Evolutionary conservation across 2,113 vertebrate genomes (phyloP), one percentile per base, ranked within the genome.

Genomic region (Bostrychus sinensis): DNA sequence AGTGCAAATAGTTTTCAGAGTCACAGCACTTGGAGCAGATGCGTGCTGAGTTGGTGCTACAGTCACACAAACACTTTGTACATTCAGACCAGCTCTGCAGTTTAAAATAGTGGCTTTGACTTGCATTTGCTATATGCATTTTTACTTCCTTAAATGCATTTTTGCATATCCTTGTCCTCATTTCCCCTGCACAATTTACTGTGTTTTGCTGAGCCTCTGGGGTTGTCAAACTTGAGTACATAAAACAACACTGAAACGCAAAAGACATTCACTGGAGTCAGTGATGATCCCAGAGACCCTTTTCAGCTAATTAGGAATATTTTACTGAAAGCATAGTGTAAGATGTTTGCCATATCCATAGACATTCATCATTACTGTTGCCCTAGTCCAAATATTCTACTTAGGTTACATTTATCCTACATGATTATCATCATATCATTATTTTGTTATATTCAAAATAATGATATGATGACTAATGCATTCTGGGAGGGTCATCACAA

Each of bases 21-120:
- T 58, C 25, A 20, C 19, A 28, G 7, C 45, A 48, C 9, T 17
- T 19, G 12, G 62, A 77, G 62, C 66, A 71, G 61, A 66, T 70
- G 65, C 43, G 30, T n/a, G 20, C 2, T n/a, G 34, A 26, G 22
- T 46, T 62, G 19, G 37, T 56, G 72, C 20, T 17, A 25, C 26
- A 26, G 54, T n/a, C 1, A 10, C 30, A 55, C 19, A 1, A 54
- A 34, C 53, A 55, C 53, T 34, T 11, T 12, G 26, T 23, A 17
- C 25, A 5, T 30, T 54, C 14, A 32, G 25, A 3, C 16, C 30
- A 19, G n/a, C n/a, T 19, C n/a, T 19, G 28, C 25, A 30, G 5
- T 54, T 17, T 54, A 25, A n/a, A 20, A 42, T 26, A 9, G 43
- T 17, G 7, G 7, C 28, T 30, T 12, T 3, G 23, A 39, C 30